Conservation (phyloP, 2,888 invertebrate species). For the Ichneumon xanthorius region DNA sequence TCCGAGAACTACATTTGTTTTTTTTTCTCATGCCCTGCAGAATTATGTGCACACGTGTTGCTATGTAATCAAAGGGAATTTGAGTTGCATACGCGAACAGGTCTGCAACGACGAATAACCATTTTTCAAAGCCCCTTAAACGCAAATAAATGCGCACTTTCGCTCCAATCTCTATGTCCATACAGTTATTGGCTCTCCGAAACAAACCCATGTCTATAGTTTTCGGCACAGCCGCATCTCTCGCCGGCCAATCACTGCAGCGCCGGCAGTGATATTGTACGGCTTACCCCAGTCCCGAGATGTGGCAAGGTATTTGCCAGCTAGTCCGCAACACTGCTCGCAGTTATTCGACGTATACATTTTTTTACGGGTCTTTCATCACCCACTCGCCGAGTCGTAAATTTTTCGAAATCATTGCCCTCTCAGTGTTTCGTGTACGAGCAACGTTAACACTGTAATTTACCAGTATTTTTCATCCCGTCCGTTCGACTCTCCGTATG, state of each 20-base stretch:
- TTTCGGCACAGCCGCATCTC: conserved; percentile 23
- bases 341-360: conserved; percentile 60
- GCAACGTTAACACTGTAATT: conserved; percentile 80
- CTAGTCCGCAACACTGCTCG: conserved; percentile 62
- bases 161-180: conserved; percentile 12
- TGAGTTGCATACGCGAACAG: conserved; percentile 14
- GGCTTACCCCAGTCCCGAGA: conserved; percentile 46
- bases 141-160: conserved; percentile 42
- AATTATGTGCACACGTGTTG: conserved; percentile 19
- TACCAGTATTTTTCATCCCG: conserved; percentile 75
- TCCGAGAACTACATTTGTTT: background rate
- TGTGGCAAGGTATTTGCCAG: conserved; percentile 65
- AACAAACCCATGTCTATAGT: background rate
- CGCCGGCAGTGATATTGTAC: background rate
- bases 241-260: conserved; percentile 40
- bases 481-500: conserved; percentile 62
- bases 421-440: conserved; percentile 70
- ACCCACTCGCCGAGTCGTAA: conserved; percentile 79
- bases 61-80: conserved; percentile 42
- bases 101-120: conserved; percentile 31
- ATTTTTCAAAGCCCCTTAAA: conserved; percentile 34
- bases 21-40: conserved; percentile 10
- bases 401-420: conserved; percentile 74
- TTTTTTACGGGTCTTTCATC: conserved; percentile 80
- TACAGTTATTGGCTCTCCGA: conserved; percentile 30